A percentile compares a stretch with the other conserved stretches of the same genome.
These are phyloP conservation scores for Coryphaenoides rupestris DNA, from an alignment of 2,113 vertebrate genomes.

Conservation along the genomic window DNA sequence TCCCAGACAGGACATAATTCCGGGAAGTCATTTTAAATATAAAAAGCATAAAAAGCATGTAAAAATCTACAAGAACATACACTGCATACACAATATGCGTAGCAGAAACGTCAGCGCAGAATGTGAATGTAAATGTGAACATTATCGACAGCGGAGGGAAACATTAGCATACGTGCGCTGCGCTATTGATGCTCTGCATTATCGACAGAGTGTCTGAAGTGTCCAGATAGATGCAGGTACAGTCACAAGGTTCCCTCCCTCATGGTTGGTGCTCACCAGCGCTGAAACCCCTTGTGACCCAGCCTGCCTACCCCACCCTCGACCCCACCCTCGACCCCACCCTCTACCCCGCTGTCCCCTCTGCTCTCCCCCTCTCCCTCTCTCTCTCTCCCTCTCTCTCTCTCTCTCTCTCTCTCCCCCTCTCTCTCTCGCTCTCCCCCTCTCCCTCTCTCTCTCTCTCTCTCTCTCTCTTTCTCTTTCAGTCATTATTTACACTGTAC, in stretches of 20 bases:
- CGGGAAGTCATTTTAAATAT: neutral
- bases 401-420: neutral
- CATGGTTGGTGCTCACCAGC: too few species aligned
- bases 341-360: too few species aligned
- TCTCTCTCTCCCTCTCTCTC: neutral
- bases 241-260: too few species aligned
- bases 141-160: neutral
- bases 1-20: neutral
- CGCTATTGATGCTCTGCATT: too few species aligned
- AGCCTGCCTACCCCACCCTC: too few species aligned
- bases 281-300: too few species aligned
- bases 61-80: neutral
- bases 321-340: too few species aligned
- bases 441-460: neutral
- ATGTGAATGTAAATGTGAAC: neutral
- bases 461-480: slow-evolving; percentile 11
- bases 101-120: neutral
- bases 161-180: neutral
- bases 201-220: too few species aligned
- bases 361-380: too few species aligned
- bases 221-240: too few species aligned
- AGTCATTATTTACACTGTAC: slow-evolving; percentile 27
- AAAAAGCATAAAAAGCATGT: neutral
- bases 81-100: neutral
- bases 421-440: too few species aligned